phyloP scores from a whole-genome alignment of 2,888 invertebrate genomes.

The Drosophila siamana region DNA sequence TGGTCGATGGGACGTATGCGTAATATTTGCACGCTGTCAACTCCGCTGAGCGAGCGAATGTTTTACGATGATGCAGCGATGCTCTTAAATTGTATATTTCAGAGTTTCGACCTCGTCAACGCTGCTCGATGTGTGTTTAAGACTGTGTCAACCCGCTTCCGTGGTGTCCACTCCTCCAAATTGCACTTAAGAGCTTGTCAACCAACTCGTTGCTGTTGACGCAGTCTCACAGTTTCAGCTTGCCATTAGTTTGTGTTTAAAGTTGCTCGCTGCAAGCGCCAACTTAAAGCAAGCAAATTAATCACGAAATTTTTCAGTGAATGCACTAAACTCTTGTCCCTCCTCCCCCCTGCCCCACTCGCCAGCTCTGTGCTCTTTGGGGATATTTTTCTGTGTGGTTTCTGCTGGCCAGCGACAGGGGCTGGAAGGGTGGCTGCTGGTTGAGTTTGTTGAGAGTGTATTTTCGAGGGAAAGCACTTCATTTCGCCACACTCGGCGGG shows the following conservation, averaged over 20 bases:
- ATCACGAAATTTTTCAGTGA: slow-evolving; percentile 38
- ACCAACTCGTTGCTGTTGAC: slow-evolving; percentile 12
- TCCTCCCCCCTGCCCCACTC: too few species aligned
- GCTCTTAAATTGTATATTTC: neutral
- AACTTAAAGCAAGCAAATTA: slow-evolving; percentile 44
- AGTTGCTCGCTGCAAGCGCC: slow-evolving; percentile 12
- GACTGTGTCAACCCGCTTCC: slow-evolving; percentile 2
- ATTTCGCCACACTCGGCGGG: slow-evolving; percentile 46
- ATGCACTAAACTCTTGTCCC: slow-evolving; percentile 41
- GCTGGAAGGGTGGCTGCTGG: neutral
- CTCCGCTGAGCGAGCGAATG: too few species aligned
- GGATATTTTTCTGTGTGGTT: neutral
- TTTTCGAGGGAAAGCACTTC: slow-evolving; percentile 50
- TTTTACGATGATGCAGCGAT: too few species aligned
- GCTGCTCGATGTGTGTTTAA: slow-evolving; percentile 1
- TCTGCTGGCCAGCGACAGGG: neutral
- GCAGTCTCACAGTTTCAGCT: neutral
- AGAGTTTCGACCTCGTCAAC: neutral
- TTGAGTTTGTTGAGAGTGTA: slow-evolving; percentile 11
- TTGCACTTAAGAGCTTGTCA: slow-evolving; percentile 1
- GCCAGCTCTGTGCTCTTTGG: slow-evolving; percentile 17
- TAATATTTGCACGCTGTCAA: too few species aligned
- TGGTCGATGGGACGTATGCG: too few species aligned
- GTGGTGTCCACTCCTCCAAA: neutral
- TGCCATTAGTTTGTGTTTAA: slow-evolving; percentile 29